Base-by-base conservation (phyloP, 2,888 invertebrate genomes). In the Leptopterna dolabrata region DNA sequence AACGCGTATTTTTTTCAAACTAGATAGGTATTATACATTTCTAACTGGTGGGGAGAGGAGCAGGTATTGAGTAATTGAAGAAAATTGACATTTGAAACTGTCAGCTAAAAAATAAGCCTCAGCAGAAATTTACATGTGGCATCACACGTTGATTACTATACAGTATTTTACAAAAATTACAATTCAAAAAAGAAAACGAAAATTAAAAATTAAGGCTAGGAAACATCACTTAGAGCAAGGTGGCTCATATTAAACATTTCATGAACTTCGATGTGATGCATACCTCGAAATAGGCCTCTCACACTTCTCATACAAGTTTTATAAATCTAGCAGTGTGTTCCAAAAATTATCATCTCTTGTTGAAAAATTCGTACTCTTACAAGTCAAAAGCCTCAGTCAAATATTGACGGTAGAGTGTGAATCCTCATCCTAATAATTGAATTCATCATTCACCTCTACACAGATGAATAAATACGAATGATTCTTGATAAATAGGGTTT, bases 81-180 rank as follows among this genome's bases (percentile, higher is more conserved):
- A 87, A 87, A 87, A 87, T 87, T 87, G 87, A 87, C 87, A 86
- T 87, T 87, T 73, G 82, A 82, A 73, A 87, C 81, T 73, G 87
- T 87, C 81, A 82, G 87, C 87, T 87, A 87, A 73, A 81, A 87
- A 87, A 87, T 87, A 73, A 73, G 73, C 63, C 51, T 76, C 78
- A 63, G 78, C 78, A 78, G 51, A 45, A 45, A n/a, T 41, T 86
- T 76, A 51, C 78, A 86, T 45, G 70, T 70, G 78, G 11, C n/a
- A 81, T 82, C 76, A 87, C 87, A 82, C 71, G 76, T 51, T 55
- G 29, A 43, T 43, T 86, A 51, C n/a, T 86, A 87, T 83, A 83
- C 55, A 82, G 29, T 82, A 55, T 82, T 30, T 87, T 87, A 83
- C 87, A 82, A 71, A 55, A 71, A 71, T 81, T 51, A 76, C 41